Percentiles rank a stretch among this genome's conserved stretches.
phyloP scores from a whole-genome alignment of 1,140 invertebrate species.

The Drosophila chauvacae region DNA sequence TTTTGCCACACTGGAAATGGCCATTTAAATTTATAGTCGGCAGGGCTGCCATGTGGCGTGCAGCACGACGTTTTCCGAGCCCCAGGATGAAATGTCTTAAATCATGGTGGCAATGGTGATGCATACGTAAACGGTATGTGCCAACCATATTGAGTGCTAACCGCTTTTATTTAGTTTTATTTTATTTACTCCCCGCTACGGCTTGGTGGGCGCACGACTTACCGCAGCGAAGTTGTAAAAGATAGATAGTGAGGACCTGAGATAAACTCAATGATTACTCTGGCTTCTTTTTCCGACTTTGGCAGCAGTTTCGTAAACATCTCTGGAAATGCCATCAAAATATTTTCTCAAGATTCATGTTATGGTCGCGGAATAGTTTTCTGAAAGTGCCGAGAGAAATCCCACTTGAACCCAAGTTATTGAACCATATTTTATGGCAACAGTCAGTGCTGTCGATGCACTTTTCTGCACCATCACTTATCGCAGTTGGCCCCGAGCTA shows the following conservation, averaged over 20 bases:
- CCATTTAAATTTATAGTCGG: conserved; percentile 47
- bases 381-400: conserved; percentile 3
- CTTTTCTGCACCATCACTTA: conserved; percentile 25
- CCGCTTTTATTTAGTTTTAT: conserved; percentile 24
- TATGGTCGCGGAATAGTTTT: conserved; percentile 13
- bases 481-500: conserved; percentile 5
- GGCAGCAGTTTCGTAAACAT: conserved; percentile 20
- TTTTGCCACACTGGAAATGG: conserved; percentile 48
- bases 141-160: conserved; percentile 20
- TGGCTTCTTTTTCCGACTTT: conserved; percentile 15
- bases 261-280: conserved; percentile 26
- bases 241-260: conserved; percentile 18
- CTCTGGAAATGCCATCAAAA: conserved; percentile 14
- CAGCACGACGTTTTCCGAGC: conserved; percentile 16
- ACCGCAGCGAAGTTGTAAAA: conserved; percentile 13
- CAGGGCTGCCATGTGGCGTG: conserved; percentile 29
- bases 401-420: conserved; percentile 16
- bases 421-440: conserved; percentile 26
- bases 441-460: conserved; percentile 27
- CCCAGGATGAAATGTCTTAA: conserved; percentile 30
- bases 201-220: conserved; percentile 8
- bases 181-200: conserved; percentile 18
- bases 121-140: conserved; percentile 31
- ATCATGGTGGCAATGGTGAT: conserved; percentile 23
- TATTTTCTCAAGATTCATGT: conserved; percentile 15